Conservation (phyloP, 2,797 vertebrate genomes). For the Microctenopoma steveboyesi region DNA sequence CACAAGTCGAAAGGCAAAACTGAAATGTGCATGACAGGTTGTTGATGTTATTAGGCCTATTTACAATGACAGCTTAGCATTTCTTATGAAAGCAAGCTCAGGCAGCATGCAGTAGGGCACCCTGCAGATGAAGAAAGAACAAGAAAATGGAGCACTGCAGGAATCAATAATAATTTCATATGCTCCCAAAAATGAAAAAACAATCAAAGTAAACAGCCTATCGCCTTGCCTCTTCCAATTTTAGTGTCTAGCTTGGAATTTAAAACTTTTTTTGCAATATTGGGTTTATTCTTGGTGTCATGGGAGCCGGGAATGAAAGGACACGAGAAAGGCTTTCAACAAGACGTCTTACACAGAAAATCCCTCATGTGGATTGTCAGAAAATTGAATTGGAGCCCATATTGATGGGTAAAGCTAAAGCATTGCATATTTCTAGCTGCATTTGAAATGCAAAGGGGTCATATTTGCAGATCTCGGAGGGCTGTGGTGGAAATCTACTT, state of each 20-base stretch:
- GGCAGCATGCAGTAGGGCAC: not conserved
- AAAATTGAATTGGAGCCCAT: slow-evolving; percentile 70
- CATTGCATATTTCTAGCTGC: slow-evolving; percentile 46
- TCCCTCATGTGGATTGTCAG: slow-evolving; percentile 66
- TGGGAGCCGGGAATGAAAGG: slow-evolving; percentile 63
- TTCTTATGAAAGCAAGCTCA: slow-evolving; percentile 6
- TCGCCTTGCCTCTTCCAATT: slow-evolving; percentile 36
- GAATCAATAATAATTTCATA: slow-evolving; percentile 2
- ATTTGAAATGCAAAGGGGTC: slow-evolving; percentile 62
- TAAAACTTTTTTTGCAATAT: slow-evolving; percentile 50
- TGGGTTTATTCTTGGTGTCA: slow-evolving; percentile 64
- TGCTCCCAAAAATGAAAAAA: slow-evolving; percentile 29
- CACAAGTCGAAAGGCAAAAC: not conserved
- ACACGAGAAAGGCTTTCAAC: slow-evolving; percentile 62
- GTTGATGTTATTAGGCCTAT: not conserved
- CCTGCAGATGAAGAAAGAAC: slow-evolving; percentile 15
- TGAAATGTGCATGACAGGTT: slow-evolving; percentile 14
- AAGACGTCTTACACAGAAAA: slow-evolving; percentile 56
- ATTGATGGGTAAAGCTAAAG: slow-evolving; percentile 64
- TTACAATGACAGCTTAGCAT: slow-evolving; percentile 11
- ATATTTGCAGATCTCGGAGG: slow-evolving; percentile 48
- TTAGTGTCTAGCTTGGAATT: slow-evolving; percentile 37
- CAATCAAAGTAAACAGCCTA: slow-evolving; percentile 7
- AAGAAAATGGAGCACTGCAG: slow-evolving; percentile 6
- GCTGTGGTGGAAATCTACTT: slow-evolving; percentile 63